These are phyloP conservation scores for Catocala fraxini DNA, from an alignment of 2,888 invertebrate species.

Conservation along the genomic window DNA sequence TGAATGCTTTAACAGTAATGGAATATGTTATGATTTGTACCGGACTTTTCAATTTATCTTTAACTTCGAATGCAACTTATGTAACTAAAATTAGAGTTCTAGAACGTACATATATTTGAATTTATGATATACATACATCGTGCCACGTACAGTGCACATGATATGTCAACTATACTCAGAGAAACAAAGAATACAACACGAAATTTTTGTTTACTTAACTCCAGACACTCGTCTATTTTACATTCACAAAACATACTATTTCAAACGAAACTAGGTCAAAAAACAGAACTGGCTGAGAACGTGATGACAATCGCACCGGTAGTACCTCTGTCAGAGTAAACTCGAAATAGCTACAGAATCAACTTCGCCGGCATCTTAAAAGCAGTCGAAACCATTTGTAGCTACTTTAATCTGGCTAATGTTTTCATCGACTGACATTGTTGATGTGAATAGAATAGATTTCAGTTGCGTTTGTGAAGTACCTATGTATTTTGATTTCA, in stretches of 20 bases:
- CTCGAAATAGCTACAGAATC: conserved; percentile 3
- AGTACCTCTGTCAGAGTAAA: not conserved
- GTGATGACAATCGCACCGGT: not conserved
- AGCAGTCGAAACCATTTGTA: not conserved
- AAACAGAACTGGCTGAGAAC: not conserved
- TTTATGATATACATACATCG: too few relatives aligned
- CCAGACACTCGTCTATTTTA: not conserved
- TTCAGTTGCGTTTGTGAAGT: not conserved
- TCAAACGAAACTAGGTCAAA: conserved; percentile 1
- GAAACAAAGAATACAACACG: too few relatives aligned
- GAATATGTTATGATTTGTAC: too few relatives aligned
- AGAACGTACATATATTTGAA: too few relatives aligned
- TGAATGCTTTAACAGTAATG: too few relatives aligned
- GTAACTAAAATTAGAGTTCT: too few relatives aligned
- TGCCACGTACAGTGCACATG: too few relatives aligned
- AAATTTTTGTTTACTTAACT: too few relatives aligned
- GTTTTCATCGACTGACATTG: conserved; percentile 5
- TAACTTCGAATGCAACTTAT: too few relatives aligned
- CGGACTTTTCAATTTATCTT: too few relatives aligned
- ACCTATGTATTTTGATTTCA: too few relatives aligned
- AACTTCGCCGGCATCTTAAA: not conserved
- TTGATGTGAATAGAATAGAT: not conserved
- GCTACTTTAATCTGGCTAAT: conserved; percentile 16
- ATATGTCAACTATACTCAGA: too few relatives aligned
- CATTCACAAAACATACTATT: not conserved